Base-by-base conservation (phyloP, 2,797 vertebrate species). In the Pelodytes ibericus region DNA sequence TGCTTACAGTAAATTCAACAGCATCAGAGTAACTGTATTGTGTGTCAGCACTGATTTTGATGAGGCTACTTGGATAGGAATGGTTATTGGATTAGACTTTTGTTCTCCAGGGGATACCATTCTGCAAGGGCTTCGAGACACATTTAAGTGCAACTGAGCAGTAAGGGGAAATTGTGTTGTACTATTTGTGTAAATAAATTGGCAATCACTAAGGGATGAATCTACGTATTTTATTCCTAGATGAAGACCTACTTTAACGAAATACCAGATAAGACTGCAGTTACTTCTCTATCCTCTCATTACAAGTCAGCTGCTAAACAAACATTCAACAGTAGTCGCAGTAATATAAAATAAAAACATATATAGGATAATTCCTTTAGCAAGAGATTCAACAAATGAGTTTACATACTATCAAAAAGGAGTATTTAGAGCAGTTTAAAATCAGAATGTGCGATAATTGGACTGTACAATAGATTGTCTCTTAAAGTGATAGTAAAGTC, bases 101-200 rank as follows among this genome's bases (percentile, higher is more conserved):
- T 24, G 5, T 56, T 30, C 22, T 44, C 57, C 66, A 30, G 18
- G 66, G 66, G 66, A 61, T 24, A 62, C 26, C 30, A 76, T 56
- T 8, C 16, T 62, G 49, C 44, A 63, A 36, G 29, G 58, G 53
- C 29, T 11, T 8, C 29, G 36, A 56, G 30, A 39, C 4, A 47
- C 51, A 70, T 56, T 63, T 62, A 41, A 63, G 66, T 56, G 58
- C 31, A 71, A 13, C 49, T 71, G 33, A 71, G 58, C 65, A 69
- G 59, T 61, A 58, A 71, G 47, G 57, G 67, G 33, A 77, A 70
- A 76, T 44, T 77, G 67, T 58, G 74, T 57, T 64, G 60, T 71
- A 53, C 58, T 58, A 44, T 71, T 77, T 71, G 68, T 71, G 71
- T 33, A 71, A 77, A 71, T 71, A 71, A 71, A 71, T 71, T 71